Base-by-base conservation (phyloP, 2,113 vertebrate species). In the Malurus cyaneus region DNA sequence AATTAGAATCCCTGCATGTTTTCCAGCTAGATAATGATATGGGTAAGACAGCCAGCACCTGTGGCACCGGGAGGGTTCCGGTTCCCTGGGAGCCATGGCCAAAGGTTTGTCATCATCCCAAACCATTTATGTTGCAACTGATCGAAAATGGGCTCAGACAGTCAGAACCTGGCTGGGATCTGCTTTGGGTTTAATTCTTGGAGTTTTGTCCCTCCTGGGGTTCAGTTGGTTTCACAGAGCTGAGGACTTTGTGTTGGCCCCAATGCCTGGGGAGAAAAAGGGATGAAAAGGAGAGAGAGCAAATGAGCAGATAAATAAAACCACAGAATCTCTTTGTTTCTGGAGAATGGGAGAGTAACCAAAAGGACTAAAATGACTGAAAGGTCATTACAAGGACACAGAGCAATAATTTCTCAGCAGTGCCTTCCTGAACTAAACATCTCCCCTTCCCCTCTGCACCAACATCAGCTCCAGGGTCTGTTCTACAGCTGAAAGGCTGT, bases 1-100 rank as follows among this genome's bases (percentile, higher is more conserved):
- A 92, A 96, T 96, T 94, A 97, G 89, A 84, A 95, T 85, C 71
- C 81, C 79, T 80, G 60, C 46, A 50, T 15, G 17, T 95, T 92
- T 91, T 96, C 89, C 81, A 88, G 85, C 61, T 80, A 76, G 60
- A 83, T 94, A 96, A 95, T 94, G 78, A 82, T 81, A 87, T 61
- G 87, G 71, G 84, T 94, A 76, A 81, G 66, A 61, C 78, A 91
- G 84, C 46, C 81, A 89, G 72, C 78, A 92, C 93, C 93, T 95
- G 94, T 80, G 79, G 92, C 88, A 66, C 79, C 53, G 1, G 80
- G 90, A 88, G 72, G 86, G 67, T 83, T 88, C 82, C 59, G 78
- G 5, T 39, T 86, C 88, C 83, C 23, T 0, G 41, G 54, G 67
- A 93, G 67, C 52, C 0, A 0, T 32, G 59, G 60, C 79, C 76